Conservation (phyloP, 2,797 vertebrate species). For the Potorous gilbertii region DNA sequence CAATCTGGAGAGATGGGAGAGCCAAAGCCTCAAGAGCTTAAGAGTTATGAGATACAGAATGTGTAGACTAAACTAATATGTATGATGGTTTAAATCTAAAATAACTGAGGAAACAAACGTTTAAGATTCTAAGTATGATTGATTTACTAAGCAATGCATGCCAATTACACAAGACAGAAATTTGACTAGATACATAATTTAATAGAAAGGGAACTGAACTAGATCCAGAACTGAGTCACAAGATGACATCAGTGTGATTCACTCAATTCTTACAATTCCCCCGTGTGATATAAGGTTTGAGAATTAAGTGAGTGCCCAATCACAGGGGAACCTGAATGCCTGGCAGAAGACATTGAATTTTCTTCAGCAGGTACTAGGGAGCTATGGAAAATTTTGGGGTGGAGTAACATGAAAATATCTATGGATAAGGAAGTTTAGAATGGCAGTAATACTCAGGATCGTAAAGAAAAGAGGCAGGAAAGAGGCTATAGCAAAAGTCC, state of each 20-base stretch:
- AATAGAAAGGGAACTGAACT: background rate
- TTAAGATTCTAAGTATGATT: background rate
- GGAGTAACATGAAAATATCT: background rate
- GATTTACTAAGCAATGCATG: background rate
- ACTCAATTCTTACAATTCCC: background rate
- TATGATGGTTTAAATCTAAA: background rate
- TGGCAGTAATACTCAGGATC: background rate
- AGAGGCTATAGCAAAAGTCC: background rate
- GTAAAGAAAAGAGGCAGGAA: background rate
- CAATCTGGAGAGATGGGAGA: background rate
- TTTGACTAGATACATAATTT: background rate
- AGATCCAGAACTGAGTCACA: background rate
- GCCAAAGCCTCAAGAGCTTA: background rate
- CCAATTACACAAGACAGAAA: background rate
- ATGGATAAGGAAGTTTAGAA: background rate
- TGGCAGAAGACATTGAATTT: background rate
- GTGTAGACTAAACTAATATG: background rate
- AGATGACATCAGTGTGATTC: background rate
- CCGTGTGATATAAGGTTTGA: background rate
- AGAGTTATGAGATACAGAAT: background rate
- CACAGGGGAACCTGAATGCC: background rate
- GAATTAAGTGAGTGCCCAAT: background rate
- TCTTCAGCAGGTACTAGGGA: background rate
- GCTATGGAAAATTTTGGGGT: background rate
- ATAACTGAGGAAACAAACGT: background rate